Conservation (phyloP, 2,113 vertebrate species). For the Eurystomus gularis region DNA sequence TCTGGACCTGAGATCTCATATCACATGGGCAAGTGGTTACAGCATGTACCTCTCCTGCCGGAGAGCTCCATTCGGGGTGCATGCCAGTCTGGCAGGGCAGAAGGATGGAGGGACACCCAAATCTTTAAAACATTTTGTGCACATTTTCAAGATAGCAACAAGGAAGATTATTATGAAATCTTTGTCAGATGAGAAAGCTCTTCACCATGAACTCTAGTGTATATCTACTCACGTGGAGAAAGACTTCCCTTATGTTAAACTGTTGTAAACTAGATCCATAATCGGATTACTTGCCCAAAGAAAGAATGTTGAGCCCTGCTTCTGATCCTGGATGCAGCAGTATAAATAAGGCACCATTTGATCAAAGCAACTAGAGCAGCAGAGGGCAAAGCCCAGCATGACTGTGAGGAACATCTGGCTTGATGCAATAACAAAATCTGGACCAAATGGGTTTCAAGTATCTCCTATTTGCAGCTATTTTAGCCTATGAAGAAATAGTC, state of each 20-base stretch:
- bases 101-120: neutral
- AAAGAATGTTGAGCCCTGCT: neutral
- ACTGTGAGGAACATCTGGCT: neutral
- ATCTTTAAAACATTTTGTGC: neutral
- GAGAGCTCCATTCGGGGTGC: neutral
- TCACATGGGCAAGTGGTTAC: neutral
- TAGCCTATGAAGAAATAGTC: neutral
- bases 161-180: neutral
- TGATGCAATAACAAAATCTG: neutral
- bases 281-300: neutral
- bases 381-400: neutral
- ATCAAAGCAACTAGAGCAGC: neutral
- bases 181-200: neutral
- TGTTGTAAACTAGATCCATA: neutral
- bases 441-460: neutral
- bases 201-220: neutral
- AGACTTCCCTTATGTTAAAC: neutral
- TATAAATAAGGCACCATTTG: neutral
- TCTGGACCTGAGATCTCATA: neutral
- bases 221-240: neutral
- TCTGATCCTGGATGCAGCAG: neutral
- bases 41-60: accelerated
- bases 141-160: neutral
- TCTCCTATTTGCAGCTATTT: neutral
- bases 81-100: neutral